Base-by-base conservation (phyloP, 2,113 vertebrate species). In the Notothenia coriiceps region DNA sequence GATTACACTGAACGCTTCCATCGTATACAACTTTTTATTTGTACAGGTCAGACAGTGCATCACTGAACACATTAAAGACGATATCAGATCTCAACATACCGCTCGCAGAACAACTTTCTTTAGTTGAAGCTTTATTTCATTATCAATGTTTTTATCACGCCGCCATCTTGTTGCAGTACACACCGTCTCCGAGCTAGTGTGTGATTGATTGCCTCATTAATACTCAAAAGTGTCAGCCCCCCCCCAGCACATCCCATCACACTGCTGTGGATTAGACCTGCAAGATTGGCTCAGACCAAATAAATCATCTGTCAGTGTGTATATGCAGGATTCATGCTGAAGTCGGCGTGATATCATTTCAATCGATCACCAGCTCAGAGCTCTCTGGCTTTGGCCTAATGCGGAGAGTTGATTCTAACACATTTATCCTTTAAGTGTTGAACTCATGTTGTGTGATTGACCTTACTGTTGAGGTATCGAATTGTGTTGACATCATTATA, bases 191-290 rank as follows among this genome's bases (percentile, higher is more conserved):
- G 71, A 79, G 74, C 72, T 69, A 49, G 49, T 2, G 50, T 47
- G 40, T 89, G 88, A 93, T 91, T 77, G 84, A 94, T 90, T 68
- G 77, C 76, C 83, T 91, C 77, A 89, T 92, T 90, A 90, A 88
- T 80, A 70, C 66, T 78, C 63, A 62, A 60, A 86, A 71, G 63
- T 56, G 10, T 66, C 60, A 81, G 73, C 74, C 62, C 55, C 59
- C 59, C 29, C 59, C 29, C 74, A 64, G 66, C 65, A 57, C 63
- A 35, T 60, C 68, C 57, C n/a, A 25, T 54, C 49, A 70, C 80
- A 46, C 78, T 84, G 60, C 82, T 74, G 56, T 78, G 85, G 74
- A 84, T 89, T 67, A 83, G 86, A 83, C 44, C 82, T 73, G 76
- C 43, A 51, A 80, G 77, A 85, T 29, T 62, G 64, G 59, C 59